These are phyloP conservation scores for Protonemura montana DNA, from an alignment of 2,888 invertebrate species.

Conservation along the genomic window DNA sequence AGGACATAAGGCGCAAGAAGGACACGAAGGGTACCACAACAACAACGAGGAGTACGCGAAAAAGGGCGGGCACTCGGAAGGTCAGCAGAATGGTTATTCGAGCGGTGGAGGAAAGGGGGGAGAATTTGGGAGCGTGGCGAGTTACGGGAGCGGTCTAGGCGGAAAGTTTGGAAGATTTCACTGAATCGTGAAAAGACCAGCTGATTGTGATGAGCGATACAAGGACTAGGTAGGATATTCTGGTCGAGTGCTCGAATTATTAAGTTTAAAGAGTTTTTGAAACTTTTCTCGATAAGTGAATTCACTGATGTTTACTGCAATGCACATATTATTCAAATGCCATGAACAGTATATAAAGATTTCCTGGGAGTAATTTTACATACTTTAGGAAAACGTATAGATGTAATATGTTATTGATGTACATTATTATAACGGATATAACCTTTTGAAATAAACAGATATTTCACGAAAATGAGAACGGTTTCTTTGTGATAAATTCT, in stretches of 20 bases:
- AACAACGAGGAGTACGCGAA: slow-evolving; percentile 65
- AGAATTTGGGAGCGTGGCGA: slow-evolving; percentile 14
- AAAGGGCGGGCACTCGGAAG: slow-evolving; percentile 62
- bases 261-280: not conserved
- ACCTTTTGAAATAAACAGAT: not conserved
- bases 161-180: slow-evolving; percentile 17
- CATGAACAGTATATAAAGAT: not conserved
- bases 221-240: not conserved
- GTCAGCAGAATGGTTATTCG: slow-evolving; percentile 62
- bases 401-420: not conserved
- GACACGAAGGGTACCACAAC: slow-evolving; percentile 64
- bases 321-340: not conserved
- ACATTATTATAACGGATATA: not conserved
- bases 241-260: slow-evolving; percentile 3
- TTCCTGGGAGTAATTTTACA: not conserved
- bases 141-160: slow-evolving; percentile 20
- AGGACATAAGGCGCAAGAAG: slow-evolving; percentile 67
- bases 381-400: not conserved
- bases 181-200: not conserved
- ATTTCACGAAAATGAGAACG: not conserved
- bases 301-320: not conserved
- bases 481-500: not conserved
- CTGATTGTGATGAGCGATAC: not conserved
- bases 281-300: not conserved
- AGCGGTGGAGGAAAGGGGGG: slow-evolving; percentile 54